Conservation (phyloP, 2,113 vertebrate genomes). For the Pantherophis guttatus region DNA sequence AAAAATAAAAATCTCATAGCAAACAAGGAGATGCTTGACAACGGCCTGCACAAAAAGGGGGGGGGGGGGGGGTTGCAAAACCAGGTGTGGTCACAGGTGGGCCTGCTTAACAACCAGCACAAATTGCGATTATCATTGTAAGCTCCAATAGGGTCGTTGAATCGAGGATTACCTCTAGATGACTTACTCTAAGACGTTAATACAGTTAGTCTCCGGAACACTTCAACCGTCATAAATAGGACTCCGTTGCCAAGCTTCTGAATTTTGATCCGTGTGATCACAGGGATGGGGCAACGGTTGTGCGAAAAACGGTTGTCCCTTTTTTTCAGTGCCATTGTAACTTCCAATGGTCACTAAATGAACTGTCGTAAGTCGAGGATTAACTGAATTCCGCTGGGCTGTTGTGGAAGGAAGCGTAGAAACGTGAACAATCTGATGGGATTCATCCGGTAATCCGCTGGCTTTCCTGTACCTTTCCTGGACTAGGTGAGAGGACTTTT, state of each 20-base stretch:
- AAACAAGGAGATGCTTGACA: background rate
- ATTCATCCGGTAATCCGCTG: background rate
- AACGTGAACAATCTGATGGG: background rate
- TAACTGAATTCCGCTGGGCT: background rate
- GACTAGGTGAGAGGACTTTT: background rate
- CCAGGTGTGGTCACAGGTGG: too few species aligned
- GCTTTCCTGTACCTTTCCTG: background rate
- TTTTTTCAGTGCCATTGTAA: too few species aligned
- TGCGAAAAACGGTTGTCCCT: too few species aligned
- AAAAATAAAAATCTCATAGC: background rate
- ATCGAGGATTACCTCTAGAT: background rate
- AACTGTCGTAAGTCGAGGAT: too few species aligned
- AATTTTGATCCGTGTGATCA: too few species aligned
- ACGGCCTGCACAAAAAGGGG: background rate
- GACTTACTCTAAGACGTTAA: too few species aligned
- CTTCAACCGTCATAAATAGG: too few species aligned
- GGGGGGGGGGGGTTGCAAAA: too few species aligned
- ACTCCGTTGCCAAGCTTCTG: too few species aligned
- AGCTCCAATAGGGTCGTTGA: background rate
- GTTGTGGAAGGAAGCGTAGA: background rate
- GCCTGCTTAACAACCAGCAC: background rate
- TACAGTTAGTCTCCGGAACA: background rate
- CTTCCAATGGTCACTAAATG: too few species aligned
- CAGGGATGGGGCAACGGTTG: too few species aligned
- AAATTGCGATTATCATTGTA: background rate